phyloP scores from a whole-genome alignment of 2,113 vertebrate species.

The Crotalus viridis region DNA sequence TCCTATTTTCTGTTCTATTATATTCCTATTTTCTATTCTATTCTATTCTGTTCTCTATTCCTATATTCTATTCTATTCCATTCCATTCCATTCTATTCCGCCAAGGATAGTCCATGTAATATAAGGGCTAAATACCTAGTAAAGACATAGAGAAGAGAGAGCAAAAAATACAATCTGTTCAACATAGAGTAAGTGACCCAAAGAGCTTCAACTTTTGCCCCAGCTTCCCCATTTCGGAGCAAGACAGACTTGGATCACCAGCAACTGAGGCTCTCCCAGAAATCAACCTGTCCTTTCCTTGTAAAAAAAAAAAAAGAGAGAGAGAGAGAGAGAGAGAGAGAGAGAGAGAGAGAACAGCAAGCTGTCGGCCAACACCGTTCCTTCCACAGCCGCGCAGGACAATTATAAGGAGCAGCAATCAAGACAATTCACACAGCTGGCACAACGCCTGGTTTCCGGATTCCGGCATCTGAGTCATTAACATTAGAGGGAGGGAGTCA shows the following conservation, averaged over 20 bases:
- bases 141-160: neutral
- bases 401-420: neutral
- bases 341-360: neutral
- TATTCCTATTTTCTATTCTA: no score
- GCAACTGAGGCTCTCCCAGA: neutral
- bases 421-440: neutral
- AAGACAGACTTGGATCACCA: neutral
- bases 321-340: neutral
- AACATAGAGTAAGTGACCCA: neutral
- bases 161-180: neutral
- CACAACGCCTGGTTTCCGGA: neutral
- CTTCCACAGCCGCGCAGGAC: neutral
- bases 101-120: no score
- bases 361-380: neutral
- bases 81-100: no score
- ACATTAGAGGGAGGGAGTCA: no score
- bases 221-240: neutral
- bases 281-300: neutral
- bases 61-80: no score
- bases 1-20: no score
- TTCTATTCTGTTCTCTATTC: no score
- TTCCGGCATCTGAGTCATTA: constrained; percentile 20
- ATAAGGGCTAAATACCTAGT: neutral
- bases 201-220: neutral
- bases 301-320: neutral